Percentiles rank a stretch among this genome's conserved stretches.
These are phyloP conservation scores for Phyllotreta striolata DNA, from an alignment of 2,888 invertebrate genomes.

Conservation along the genomic window DNA sequence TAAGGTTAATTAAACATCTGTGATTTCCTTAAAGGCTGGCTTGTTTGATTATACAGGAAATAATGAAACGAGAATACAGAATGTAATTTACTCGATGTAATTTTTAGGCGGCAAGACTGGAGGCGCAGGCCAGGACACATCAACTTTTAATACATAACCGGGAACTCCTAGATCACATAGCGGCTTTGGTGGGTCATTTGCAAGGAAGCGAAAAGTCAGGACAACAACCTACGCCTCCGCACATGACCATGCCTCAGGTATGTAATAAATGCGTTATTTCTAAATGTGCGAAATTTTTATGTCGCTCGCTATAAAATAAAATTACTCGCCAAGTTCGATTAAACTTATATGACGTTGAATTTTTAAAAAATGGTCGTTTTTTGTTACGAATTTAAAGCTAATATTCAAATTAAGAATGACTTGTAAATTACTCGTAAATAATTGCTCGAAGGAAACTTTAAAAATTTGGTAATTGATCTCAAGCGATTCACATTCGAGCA, in stretches of 20 bases:
- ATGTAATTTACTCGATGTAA: no score
- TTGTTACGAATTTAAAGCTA: no score
- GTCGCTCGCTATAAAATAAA: constrained; percentile 1
- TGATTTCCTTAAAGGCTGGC: background rate
- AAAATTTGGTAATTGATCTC: background rate
- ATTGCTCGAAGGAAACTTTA: no score
- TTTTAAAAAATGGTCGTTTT: no score
- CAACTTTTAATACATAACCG: constrained; percentile 94
- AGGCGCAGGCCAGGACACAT: constrained; percentile 83
- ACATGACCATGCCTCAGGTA: constrained; percentile 77
- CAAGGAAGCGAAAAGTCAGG: constrained; percentile 81
- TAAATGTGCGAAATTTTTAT: background rate
- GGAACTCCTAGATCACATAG: constrained; percentile 93
- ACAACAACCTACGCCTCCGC: constrained; percentile 64
- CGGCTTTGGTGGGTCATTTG: constrained; percentile 86
- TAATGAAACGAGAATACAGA: background rate
- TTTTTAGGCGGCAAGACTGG: constrained; percentile 58
- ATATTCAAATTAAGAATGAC: no score
- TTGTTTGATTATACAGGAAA: constrained; percentile 6
- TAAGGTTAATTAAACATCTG: no score
- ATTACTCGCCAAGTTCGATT: no score
- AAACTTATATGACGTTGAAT: background rate
- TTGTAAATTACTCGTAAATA: no score
- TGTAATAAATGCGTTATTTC: constrained; percentile 39
- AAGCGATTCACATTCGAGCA: background rate